Percentiles rank a stretch among this genome's conserved stretches.
Evolutionary conservation across 1,140 invertebrate species (phyloP).

Genomic region (Drosophila tropicalis): DNA sequence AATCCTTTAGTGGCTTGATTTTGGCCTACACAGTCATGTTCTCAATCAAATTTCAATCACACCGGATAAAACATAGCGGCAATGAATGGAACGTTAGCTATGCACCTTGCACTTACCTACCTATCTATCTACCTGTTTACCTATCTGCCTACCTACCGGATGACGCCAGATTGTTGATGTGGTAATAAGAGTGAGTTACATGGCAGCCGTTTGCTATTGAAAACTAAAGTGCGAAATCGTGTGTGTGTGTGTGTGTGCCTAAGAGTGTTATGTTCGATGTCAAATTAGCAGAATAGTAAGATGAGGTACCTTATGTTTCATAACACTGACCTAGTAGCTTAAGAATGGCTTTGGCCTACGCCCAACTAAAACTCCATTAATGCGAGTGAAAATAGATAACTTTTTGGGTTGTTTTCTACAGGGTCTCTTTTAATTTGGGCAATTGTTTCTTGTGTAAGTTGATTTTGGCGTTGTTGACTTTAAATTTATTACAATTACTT

Average conservation of each 20-base stretch:
- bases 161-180: conserved; percentile 9
- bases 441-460: conserved; percentile 9
- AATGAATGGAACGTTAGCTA: conserved; percentile 12
- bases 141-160: background rate
- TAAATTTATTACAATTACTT: conserved; percentile 52
- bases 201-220: background rate
- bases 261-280: conserved; percentile 3
- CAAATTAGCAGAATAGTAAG: background rate
- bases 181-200: conserved; percentile 13
- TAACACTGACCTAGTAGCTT: conserved; percentile 6
- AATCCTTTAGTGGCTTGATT: too few species aligned
- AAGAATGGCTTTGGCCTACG: background rate
- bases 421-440: conserved; percentile 7
- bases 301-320: background rate
- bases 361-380: background rate
- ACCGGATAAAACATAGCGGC: conserved; percentile 7
- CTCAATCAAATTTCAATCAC: conserved; percentile 11
- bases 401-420: too few species aligned
- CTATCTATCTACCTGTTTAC: too few species aligned
- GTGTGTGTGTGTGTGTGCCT: background rate
- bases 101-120: too few species aligned
- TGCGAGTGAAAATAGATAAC: too few species aligned
- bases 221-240: conserved; percentile 3
- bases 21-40: background rate
- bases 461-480: conserved; percentile 4